Evolutionary conservation across 2,113 vertebrate genomes (phyloP), one percentile per base, ranked within the genome.

Genomic region (Tyrannus savana): DNA sequence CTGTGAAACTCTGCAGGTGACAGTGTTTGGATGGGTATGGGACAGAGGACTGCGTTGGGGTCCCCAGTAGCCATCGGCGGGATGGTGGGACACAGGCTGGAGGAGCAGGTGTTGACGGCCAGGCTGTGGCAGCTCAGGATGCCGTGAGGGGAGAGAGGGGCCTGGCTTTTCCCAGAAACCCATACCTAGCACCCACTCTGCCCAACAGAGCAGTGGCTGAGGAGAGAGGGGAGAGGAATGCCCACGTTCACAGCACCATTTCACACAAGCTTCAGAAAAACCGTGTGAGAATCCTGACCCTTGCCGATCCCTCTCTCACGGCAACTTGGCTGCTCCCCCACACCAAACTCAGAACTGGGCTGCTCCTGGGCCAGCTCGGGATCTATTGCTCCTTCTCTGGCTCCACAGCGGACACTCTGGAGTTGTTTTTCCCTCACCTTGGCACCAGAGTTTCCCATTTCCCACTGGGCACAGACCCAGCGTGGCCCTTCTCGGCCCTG

Each of bases 51-150:
- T 62, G 39, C 23, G 12, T 0, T 3, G 31, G 42, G 10, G 15
- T 35, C 0, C 10, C 19, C 14, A 2, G 10, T 0, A 23, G 23
- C 22, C 8, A 30, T 41, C 12, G 19, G 60, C 3, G 12, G 46
- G 21, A 27, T 0, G 1, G 30, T 1, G 2, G 55, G 47, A 7
- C 6, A 31, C 5, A 3, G 6, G 23, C 68, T 25, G 2, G 6
- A 15, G 56, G 11, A 7, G 56, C 18, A 2, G 25, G 25, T 0
- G n/a, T 5, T 18, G 42, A 9, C 1, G 10, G 28, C 35, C 47
- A 3, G 53, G 47, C 66, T 31, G 39, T 1, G 37, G 52, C 60
- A 24, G 28, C 59, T 7, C 27, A 5, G 75, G 31, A 15, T 4
- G 9, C 69, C 10, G 15, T 18, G 23, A 52, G 39, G 39, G 15